A percentile compares a stretch with the other conserved stretches of the same genome.
phyloP scores from a whole-genome alignment of 2,797 vertebrate species.

The Eurystomus glaucurus region DNA sequence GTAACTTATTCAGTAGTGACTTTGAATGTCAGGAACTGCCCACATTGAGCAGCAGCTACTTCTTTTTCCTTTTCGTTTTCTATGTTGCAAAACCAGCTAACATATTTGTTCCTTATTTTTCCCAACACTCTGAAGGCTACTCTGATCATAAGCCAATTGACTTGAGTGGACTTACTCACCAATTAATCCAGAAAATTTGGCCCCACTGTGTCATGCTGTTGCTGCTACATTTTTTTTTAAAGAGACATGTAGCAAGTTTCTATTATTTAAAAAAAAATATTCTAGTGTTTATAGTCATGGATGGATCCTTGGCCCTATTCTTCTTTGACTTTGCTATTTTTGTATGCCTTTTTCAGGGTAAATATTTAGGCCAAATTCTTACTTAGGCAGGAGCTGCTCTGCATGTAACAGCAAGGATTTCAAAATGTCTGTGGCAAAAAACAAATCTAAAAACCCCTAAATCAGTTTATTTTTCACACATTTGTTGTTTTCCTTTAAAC shows the following conservation, averaged over 20 bases:
- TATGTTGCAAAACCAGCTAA: background rate
- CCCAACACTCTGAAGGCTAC: background rate
- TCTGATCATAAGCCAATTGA: background rate
- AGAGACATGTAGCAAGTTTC: background rate
- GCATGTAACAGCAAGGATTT: conserved; percentile 4
- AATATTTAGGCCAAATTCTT: conserved; percentile 43
- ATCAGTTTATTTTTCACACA: background rate
- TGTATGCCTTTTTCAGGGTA: conserved; percentile 40
- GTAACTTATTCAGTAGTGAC: conserved; percentile 39
- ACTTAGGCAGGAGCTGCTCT: background rate
- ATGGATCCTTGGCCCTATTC: conserved; percentile 52
- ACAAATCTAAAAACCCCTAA: fast-evolving
- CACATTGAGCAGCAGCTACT: background rate
- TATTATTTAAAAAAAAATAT: background rate
- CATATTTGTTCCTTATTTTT: background rate
- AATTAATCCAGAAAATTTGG: conserved; percentile 1
- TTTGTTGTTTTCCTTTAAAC: background rate
- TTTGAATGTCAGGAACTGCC: conserved; percentile 27
- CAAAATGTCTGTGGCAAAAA: background rate
- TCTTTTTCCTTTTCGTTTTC: background rate
- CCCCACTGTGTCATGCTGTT: background rate
- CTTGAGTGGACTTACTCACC: background rate
- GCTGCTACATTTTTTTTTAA: background rate
- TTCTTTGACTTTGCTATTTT: conserved; percentile 55
- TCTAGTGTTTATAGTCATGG: background rate